Conservation (phyloP, 2,797 vertebrate genomes). For the Sternotherus odoratus region DNA sequence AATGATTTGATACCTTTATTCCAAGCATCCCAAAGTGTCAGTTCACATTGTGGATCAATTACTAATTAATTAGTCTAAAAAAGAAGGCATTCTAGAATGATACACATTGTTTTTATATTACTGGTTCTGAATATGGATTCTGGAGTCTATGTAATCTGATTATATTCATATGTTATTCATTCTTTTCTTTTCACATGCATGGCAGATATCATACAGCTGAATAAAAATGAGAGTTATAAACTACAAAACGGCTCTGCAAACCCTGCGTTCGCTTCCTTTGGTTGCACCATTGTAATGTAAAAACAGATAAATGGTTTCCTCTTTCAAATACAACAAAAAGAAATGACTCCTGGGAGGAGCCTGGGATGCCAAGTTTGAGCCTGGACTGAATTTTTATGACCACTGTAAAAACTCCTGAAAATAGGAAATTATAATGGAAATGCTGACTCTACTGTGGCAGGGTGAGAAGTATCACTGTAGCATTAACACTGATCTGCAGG, state of each 20-base stretch:
- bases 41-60: conserved; percentile 32
- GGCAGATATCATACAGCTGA: conserved; percentile 40
- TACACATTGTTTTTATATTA: conserved; percentile 33
- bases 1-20: conserved; percentile 5
- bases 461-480: conserved; percentile 35
- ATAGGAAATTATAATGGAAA: conserved; percentile 77
- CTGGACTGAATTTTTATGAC: conserved; percentile 70
- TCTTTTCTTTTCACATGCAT: conserved; percentile 49
- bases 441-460: conserved; percentile 55
- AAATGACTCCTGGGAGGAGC: conserved; percentile 69
- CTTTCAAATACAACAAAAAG: conserved; percentile 73
- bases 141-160: conserved; percentile 31
- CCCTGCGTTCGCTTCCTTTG: conserved; percentile 59
- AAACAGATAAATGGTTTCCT: conserved; percentile 76
- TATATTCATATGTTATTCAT: conserved; percentile 61
- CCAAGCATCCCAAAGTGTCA: conserved; percentile 21
- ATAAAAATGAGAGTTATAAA: conserved; percentile 47
- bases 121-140: neutral
- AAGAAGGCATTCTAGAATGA: conserved; percentile 19
- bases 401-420: conserved; percentile 73
- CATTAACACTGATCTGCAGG: conserved; percentile 33
- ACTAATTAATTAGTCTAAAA: conserved; percentile 41
- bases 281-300: conserved; percentile 62
- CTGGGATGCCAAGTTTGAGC: conserved; percentile 69
- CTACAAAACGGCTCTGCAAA: conserved; percentile 29